Conservation (phyloP, 2,888 invertebrate species). For the Trisateles emortualis region DNA sequence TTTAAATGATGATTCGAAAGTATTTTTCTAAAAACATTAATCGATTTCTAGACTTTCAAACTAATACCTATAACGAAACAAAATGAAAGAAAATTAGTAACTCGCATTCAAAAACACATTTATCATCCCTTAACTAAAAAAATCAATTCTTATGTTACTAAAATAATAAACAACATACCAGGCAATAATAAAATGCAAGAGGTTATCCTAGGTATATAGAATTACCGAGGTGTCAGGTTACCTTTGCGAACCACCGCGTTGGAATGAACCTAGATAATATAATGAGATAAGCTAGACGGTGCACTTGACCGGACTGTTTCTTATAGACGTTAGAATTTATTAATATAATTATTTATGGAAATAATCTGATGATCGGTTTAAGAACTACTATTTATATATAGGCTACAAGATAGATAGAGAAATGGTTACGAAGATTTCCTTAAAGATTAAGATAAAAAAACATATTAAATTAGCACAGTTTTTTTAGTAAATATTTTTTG, state of each 20-base stretch:
- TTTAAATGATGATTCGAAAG: too few species aligned
- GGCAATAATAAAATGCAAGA: conserved; percentile 17
- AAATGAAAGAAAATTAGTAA: too few species aligned
- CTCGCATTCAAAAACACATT: too few species aligned
- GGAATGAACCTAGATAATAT: conserved; percentile 48
- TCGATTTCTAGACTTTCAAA: too few species aligned
- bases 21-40: too few species aligned
- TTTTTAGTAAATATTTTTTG: too few species aligned
- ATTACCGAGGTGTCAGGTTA: conserved; percentile 44
- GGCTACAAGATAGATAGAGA: too few species aligned
- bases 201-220: conserved; percentile 32
- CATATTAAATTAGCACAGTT: too few species aligned
- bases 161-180: conserved; percentile 15
- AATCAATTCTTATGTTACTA: too few species aligned
- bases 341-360: not conserved
- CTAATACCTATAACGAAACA: too few species aligned
- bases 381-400: not conserved
- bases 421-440: not conserved
- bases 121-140: too few species aligned
- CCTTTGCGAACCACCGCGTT: conserved; percentile 46
- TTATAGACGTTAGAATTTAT: conserved; percentile 17
- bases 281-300: conserved; percentile 37
- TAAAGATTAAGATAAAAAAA: too few species aligned
- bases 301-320: conserved; percentile 31
- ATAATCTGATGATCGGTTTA: not conserved